A percentile compares a stretch with the other conserved stretches of the same genome.
These are phyloP conservation scores for Sminthurinus signatus DNA, from an alignment of 1,140 invertebrate species.

Conservation along the genomic window DNA sequence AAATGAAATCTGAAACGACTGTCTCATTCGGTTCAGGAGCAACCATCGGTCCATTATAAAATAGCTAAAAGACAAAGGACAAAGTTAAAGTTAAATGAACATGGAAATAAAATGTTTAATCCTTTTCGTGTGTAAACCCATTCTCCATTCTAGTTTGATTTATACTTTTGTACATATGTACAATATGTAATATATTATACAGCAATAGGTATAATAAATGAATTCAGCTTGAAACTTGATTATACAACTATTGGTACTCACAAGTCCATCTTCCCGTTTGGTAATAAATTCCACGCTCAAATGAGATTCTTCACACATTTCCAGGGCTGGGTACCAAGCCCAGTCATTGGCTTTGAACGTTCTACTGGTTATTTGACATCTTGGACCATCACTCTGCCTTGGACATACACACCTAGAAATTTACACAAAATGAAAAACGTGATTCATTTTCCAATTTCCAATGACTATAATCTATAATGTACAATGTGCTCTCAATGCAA, in stretches of 20 bases:
- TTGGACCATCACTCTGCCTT: slow-evolving; percentile 73
- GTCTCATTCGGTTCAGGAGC: slow-evolving; percentile 81
- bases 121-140: too few species aligned
- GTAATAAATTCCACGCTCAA: slow-evolving; percentile 93
- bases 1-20: slow-evolving; percentile 85
- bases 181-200: too few species aligned
- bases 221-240: too few species aligned
- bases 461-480: too few species aligned
- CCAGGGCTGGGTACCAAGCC: slow-evolving; percentile 91
- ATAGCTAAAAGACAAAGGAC: too few species aligned
- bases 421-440: slow-evolving; percentile 18
- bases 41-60: slow-evolving; percentile 95
- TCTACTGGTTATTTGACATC: slow-evolving; percentile 91
- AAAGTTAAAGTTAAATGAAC: too few species aligned
- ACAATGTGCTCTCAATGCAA: background rate
- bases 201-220: too few species aligned
- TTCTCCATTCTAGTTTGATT: too few species aligned
- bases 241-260: too few species aligned
- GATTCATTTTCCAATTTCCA: background rate
- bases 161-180: too few species aligned
- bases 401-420: slow-evolving; percentile 72
- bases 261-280: slow-evolving; percentile 77
- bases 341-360: slow-evolving; percentile 87
- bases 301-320: slow-evolving; percentile 93
- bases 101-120: too few species aligned